These are phyloP conservation scores for Polypedilum pembai DNA, from an alignment of 1,140 invertebrate species.

Conservation along the genomic window DNA sequence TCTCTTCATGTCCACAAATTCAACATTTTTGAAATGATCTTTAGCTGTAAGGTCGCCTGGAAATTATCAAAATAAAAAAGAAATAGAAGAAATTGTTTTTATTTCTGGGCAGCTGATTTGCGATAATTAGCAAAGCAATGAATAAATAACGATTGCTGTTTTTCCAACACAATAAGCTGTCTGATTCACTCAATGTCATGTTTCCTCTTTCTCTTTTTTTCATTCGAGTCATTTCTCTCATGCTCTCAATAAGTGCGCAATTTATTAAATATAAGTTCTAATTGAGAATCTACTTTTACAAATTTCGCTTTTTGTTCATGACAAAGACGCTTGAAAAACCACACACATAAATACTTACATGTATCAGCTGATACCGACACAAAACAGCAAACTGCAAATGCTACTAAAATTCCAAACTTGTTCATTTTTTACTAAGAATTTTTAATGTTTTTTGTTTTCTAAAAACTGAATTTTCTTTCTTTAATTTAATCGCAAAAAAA, in stretches of 20 bases:
- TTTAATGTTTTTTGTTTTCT: neutral
- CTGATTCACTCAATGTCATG: neutral
- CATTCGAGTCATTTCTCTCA: neutral
- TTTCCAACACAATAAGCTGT: neutral
- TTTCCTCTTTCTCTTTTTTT: neutral
- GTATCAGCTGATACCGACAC: conserved; percentile 14
- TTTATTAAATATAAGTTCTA: neutral
- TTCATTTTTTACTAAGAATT: conserved; percentile 6
- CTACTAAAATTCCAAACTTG: neutral
- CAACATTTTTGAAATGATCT: conserved; percentile 29
- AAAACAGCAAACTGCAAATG: neutral
- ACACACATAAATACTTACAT: neutral
- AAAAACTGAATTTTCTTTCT: neutral
- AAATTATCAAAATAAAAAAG: neutral
- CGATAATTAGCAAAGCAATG: no score
- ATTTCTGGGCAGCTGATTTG: neutral
- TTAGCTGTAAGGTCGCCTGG: neutral
- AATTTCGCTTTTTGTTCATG: neutral
- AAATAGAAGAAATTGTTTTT: neutral
- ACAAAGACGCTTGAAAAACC: neutral
- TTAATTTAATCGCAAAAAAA: neutral
- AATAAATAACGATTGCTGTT: neutral
- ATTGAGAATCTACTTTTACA: neutral
- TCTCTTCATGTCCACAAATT: conserved; percentile 59
- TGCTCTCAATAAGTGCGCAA: neutral